These are phyloP conservation scores for Athalia cordata DNA, from an alignment of 2,888 invertebrate species.

Conservation along the genomic window DNA sequence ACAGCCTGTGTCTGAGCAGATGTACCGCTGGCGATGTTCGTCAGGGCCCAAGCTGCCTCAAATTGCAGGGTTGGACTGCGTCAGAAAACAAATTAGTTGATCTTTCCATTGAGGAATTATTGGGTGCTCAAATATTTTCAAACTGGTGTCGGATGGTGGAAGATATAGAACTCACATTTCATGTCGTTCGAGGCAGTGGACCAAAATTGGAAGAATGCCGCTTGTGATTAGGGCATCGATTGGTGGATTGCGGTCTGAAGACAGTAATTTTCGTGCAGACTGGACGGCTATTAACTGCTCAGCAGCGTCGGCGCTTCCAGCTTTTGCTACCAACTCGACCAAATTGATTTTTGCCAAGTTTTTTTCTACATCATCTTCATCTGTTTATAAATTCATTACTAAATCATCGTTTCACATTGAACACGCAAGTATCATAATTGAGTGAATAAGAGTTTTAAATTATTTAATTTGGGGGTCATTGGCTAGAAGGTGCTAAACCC, in stretches of 20 bases:
- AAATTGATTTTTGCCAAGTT: slow-evolving; percentile 84
- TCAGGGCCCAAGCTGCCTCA: slow-evolving; percentile 98
- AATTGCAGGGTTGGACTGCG: slow-evolving; percentile 91
- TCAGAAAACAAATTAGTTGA: slow-evolving; percentile 19
- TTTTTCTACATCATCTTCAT: slow-evolving; percentile 85
- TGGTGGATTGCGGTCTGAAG: slow-evolving; percentile 98
- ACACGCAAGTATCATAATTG: neutral
- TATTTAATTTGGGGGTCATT: too few relatives aligned
- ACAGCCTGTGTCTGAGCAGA: slow-evolving; percentile 94
- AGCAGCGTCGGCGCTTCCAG: slow-evolving; percentile 86
- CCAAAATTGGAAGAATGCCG: slow-evolving; percentile 96
- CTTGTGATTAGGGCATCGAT: slow-evolving; percentile 96
- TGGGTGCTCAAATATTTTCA: too few relatives aligned
- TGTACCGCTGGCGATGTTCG: slow-evolving; percentile 97
- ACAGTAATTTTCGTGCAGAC: slow-evolving; percentile 94
- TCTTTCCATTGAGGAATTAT: neutral
- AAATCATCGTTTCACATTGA: slow-evolving; percentile 53
- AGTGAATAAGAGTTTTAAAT: slow-evolving; percentile 51
- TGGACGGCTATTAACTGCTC: slow-evolving; percentile 94
- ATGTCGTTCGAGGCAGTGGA: slow-evolving; percentile 89
- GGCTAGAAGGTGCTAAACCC: too few relatives aligned
- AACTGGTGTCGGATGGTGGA: too few relatives aligned
- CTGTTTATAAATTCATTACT: slow-evolving; percentile 72
- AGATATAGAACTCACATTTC: slow-evolving; percentile 77
- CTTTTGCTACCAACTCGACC: slow-evolving; percentile 90